phyloP scores from a whole-genome alignment of 2,888 invertebrate genomes.

The Leucoma salicis region DNA sequence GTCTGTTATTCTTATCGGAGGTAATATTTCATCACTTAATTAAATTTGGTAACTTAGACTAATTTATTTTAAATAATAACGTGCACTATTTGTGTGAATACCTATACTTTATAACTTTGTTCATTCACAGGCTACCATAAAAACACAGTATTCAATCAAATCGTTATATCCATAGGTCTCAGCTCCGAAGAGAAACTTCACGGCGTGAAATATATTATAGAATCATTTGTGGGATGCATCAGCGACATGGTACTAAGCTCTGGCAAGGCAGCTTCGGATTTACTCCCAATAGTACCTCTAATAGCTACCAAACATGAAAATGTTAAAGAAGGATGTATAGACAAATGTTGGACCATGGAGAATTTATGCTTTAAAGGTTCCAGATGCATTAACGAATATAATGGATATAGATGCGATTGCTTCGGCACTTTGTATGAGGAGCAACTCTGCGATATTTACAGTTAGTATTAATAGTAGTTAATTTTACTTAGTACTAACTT shows the following conservation, averaged over 20 bases:
- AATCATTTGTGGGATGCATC: constrained; percentile 96
- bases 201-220: constrained; percentile 95
- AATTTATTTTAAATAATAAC: too few species aligned
- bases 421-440: constrained; percentile 96
- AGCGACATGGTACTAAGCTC: constrained; percentile 93
- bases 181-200: constrained; percentile 94
- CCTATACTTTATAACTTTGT: too few species aligned
- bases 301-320: constrained; percentile 95
- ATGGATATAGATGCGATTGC: constrained; percentile 94
- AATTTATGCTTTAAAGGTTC: constrained; percentile 94
- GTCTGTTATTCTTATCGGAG: constrained; percentile 94
- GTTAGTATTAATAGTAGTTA: constrained; percentile 76
- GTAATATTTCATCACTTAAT: constrained; percentile 64
- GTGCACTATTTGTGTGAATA: too few species aligned
- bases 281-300: constrained; percentile 90
- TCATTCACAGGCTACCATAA: too few species aligned
- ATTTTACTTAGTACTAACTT: neutral
- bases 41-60: neutral
- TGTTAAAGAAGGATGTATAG: constrained; percentile 93
- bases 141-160: neutral
- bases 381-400: constrained; percentile 95
- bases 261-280: constrained; percentile 92
- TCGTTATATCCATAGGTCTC: constrained; percentile 79
- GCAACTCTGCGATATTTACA: constrained; percentile 94
- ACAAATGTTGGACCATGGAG: constrained; percentile 90